Evolutionary conservation across 1,140 invertebrate species (phyloP), one percentile per base, ranked within the genome.

Genomic region (Chrysopa pallens): DNA sequence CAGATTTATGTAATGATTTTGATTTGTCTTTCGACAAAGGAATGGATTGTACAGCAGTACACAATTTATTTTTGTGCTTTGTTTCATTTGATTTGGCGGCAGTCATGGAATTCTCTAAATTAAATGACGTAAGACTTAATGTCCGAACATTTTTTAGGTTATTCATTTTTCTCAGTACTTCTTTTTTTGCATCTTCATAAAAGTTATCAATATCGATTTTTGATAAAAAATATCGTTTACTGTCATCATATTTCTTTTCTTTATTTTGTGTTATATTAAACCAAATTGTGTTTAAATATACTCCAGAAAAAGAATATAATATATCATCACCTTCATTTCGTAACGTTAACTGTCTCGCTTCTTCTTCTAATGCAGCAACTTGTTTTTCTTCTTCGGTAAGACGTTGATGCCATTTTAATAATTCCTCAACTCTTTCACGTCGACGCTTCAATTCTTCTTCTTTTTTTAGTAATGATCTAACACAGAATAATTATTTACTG

Each of bases 401-500:
- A 42, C 52, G 52, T 39, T 57, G 51, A 48, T 61, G 58, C 56
- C 57, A 60, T 57, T 56, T 46, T 42, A 61, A 39, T 27, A 61
- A 42, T 15, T 59, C 58, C 48, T 60, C 56, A 12, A 52, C 59
- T 15, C 51, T 51, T 44, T 55, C 55, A 41, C 51, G 46, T 29
- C 59, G 50, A 43, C 58, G 55, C 36, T 56, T 47, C 23, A 61
- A 46, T 6, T 52, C 57, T n/a, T 45, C 50, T 48, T 61, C 57
- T 45, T 56, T 47, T 51, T 56, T 54, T 48, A 57, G 54, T 40
- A 61, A 46, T 23, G 17, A 23, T 23, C 17, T 23, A 23, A 23
- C 5, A 23, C 5, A 23, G 17, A 23, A 23, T n/a, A n/a, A n/a
- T n/a, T n/a, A n/a, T n/a, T n/a, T n/a, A n/a, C n/a, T n/a, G n/a